phyloP scores from a whole-genome alignment of 2,113 vertebrate genomes.

The Lonchura striata region DNA sequence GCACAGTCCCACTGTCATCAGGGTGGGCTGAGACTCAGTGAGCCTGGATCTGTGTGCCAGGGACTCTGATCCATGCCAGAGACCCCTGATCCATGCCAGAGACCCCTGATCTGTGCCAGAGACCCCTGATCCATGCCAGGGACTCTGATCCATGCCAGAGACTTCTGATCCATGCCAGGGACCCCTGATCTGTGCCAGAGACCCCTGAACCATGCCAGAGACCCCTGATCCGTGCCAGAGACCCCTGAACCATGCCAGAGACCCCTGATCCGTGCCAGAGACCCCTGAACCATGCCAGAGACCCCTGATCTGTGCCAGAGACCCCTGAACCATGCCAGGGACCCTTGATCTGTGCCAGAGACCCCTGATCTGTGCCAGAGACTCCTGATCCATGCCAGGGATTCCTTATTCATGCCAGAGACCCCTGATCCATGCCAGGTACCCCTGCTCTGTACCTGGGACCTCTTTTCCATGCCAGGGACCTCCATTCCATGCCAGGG shows the following conservation, averaged over 20 bases:
- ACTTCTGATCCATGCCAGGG: rapidly evolving
- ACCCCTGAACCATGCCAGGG: too few relatives aligned
- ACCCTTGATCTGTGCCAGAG: too few relatives aligned
- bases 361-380: background rate
- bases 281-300: rapidly evolving
- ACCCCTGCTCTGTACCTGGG: too few relatives aligned
- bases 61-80: rapidly evolving
- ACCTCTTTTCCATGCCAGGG: background rate
- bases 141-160: rapidly evolving
- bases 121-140: rapidly evolving
- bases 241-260: background rate
- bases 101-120: background rate
- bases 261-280: rapidly evolving
- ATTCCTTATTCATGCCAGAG: rapidly evolving
- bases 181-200: rapidly evolving
- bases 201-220: background rate
- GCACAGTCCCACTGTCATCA: background rate
- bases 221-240: rapidly evolving
- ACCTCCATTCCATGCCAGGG: background rate
- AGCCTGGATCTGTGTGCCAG: background rate
- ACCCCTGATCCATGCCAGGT: rapidly evolving
- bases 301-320: rapidly evolving
- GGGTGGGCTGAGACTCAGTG: rapidly evolving
- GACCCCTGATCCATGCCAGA: too few relatives aligned
- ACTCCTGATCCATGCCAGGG: background rate